Percentiles rank a stretch among this genome's conserved stretches.
These are phyloP conservation scores for Poecilus cupreus DNA, from an alignment of 2,888 invertebrate species.

Conservation along the genomic window DNA sequence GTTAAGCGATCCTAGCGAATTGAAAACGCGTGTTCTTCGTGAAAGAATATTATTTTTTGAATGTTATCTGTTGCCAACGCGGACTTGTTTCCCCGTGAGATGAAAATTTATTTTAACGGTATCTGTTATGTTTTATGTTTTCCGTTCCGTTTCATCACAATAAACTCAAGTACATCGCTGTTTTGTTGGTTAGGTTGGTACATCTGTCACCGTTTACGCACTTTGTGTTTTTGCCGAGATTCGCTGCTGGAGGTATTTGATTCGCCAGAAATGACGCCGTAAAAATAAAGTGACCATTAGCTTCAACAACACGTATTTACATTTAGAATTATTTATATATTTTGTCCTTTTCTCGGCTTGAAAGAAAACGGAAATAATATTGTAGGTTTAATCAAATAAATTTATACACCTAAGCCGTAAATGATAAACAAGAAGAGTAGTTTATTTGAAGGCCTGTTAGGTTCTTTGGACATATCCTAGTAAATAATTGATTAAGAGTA, in stretches of 20 bases:
- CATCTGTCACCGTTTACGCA: conserved; percentile 31
- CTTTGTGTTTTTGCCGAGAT: neutral
- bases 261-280: conserved; percentile 20
- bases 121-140: conserved; percentile 42
- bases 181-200: neutral
- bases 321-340: neutral
- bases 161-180: neutral
- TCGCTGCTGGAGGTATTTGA: conserved; percentile 1
- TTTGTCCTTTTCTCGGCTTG: no score
- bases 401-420: no score
- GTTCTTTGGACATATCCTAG: no score
- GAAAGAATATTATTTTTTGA: conserved; percentile 43
- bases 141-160: conserved; percentile 45
- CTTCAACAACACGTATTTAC: neutral
- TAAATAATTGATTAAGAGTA: no score
- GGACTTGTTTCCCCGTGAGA: neutral
- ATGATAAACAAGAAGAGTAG: no score
- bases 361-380: no score
- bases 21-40: neutral
- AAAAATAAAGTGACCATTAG: conserved; percentile 21
- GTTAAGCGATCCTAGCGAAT: neutral
- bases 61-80: conserved; percentile 24
- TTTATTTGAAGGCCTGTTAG: no score
- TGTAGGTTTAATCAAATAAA: no score
- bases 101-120: conserved; percentile 41